Base-by-base conservation (phyloP, 2,797 vertebrate species). In the Rhabdomys pumilio region DNA sequence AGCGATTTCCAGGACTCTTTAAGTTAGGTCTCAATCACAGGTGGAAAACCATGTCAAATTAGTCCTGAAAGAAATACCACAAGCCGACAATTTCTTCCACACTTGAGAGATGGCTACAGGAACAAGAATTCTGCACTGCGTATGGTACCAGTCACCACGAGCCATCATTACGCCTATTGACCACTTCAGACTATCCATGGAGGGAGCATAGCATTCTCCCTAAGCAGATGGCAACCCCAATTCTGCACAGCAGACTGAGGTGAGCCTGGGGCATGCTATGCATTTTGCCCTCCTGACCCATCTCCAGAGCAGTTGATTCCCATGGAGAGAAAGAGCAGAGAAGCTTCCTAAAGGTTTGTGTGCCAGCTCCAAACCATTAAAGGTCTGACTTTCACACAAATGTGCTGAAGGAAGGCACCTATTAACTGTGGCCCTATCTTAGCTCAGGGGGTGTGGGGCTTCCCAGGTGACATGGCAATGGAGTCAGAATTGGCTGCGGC, bases 391-490 rank as follows among this genome's bases (percentile, higher is more conserved):
- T 17, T 22, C 14, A 22, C 44, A 2, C 13, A 17, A 20, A 0
- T 3, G 3, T 1, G 0, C 3, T 0, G 1, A 6, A 9, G 19
- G 38, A 2, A 6, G 53, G 31, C 0, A 5, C 75, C 12, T 11
- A 7, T 6, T 2, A 9, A 41, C 22, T 19, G 0, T 3, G 11
- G 3, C 9, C 47, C 1, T 38, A 0, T 10, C n/a, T n/a, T 34
- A 26, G 10, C 55, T 0, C 3, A 20, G 17, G 53, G 63, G n/a
- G 2, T 3, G 4, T 0, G 11, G 22, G 0, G 34, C 31, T 47
- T n/a, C 59, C 41, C 6, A 4, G 17, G n/a, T 3, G 19, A 61
- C n/a, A 4, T 4, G 1, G 75, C 1, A 0, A 10, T 4, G 3
- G 8, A 10, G 41, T 29, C 1, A 15, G 41, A 34, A 24, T 59